A percentile compares a stretch with the other conserved stretches of the same genome.
These are phyloP conservation scores for Oncopeltus fasciatus DNA, from an alignment of 1,140 invertebrate species.

Conservation along the genomic window DNA sequence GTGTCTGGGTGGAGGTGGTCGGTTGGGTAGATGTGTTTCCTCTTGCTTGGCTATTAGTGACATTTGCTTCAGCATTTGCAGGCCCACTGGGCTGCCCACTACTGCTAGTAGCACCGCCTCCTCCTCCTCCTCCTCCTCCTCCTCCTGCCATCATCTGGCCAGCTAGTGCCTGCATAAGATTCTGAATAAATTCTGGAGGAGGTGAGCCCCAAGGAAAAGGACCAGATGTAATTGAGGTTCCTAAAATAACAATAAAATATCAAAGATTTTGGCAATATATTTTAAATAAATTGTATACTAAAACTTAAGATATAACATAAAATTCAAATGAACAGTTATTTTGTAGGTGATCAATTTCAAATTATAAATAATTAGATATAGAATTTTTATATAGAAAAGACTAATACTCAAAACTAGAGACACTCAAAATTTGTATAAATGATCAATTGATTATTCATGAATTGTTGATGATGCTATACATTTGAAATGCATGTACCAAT, in stretches of 20 bases:
- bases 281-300: no score
- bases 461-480: no score
- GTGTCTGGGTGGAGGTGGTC: conserved; percentile 46
- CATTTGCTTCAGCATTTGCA: conserved; percentile 4
- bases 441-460: no score
- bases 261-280: no score
- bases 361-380: no score
- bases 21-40: conserved; percentile 47
- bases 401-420: no score
- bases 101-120: background rate
- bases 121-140: background rate
- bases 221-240: background rate
- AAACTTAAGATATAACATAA: no score
- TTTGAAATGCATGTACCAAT: no score
- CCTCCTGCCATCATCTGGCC: conserved; percentile 19
- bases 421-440: no score
- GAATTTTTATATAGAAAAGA: no score
- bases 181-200: conserved; percentile 38
- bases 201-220: conserved; percentile 26
- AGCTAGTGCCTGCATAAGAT: conserved; percentile 38
- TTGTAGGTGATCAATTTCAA: no score
- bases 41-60: conserved; percentile 27
- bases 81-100: background rate
- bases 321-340: no score
- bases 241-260: background rate